Base-by-base conservation (phyloP, 2,888 invertebrate genomes). In the Empis stercorea region DNA sequence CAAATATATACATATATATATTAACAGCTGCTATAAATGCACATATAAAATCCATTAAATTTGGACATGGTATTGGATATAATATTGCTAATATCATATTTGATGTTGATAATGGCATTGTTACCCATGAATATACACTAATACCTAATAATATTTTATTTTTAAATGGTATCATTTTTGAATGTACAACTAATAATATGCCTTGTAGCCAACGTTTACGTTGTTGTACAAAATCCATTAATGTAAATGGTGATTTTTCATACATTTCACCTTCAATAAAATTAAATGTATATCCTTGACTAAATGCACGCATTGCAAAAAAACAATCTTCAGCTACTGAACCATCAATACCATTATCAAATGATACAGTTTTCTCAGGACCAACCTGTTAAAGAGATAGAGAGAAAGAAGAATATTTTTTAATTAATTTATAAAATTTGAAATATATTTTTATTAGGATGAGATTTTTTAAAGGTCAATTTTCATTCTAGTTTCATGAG, bases 211-310 rank as follows among this genome's bases (percentile, higher is more conserved):
- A 96, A 46, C 96, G 78, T 66, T 96, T 96, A 49, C 96, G 76
- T 64, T 96, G 96, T 66, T 95, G 94, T 56, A 96, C 79, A 61
- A 96, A 93, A 67, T 96, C 96, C 79, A 86, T 84, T 30, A 96
- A 71, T 2, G 91, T 89, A 66, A 96, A 96, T 4, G 96, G 95
- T 7, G 92, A 92, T 65, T 96, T 95, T 66, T 96, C 96, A 85
- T 94, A 94, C 95, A 96, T 95, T 72, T 96, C 96, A 43, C 96
- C 95, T 66, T 96, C 95, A 54, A 96, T 82, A 70, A 95, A 96
- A 65, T 92, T 88, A 68, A 96, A 96, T 16, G 84, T 78, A 65
- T 87, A 95, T 23, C 94, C 95, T 66, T 88, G 80, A 52, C 80
- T 79, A 67, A 84, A 91, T 4, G 95, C 95, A 54, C 88, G 83